These are phyloP conservation scores for Sinocyclocheilus rhinocerous DNA, from an alignment of 2,113 vertebrate genomes.

Conservation along the genomic window DNA sequence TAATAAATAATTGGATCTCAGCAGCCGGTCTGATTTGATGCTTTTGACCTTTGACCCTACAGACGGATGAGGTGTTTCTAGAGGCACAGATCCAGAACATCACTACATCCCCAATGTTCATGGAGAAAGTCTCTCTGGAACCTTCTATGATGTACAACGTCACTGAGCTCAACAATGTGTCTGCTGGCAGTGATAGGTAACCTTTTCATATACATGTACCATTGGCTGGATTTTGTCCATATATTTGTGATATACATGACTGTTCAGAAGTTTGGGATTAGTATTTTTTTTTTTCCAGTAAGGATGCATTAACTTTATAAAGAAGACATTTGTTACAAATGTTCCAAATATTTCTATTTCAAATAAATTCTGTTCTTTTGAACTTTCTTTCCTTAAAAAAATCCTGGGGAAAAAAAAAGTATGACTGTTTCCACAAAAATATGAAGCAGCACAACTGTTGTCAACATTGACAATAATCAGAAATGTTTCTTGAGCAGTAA, in stretches of 20 bases:
- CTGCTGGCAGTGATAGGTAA: conserved; percentile 80
- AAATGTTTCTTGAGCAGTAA: neutral
- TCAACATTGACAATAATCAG: neutral
- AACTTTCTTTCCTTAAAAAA: neutral
- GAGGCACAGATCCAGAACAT: conserved; percentile 99
- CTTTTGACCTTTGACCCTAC: conserved; percentile 46
- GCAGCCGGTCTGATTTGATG: neutral
- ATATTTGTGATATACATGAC: neutral
- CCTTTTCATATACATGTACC: neutral
- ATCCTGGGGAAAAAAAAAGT: too few species aligned
- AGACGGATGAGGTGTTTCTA: conserved; percentile 98
- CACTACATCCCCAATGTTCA: conserved; percentile 98
- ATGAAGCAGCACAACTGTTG: neutral
- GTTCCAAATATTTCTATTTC: neutral
- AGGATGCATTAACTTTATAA: too few species aligned
- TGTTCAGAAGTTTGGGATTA: too few species aligned
- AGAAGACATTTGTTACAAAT: neutral
- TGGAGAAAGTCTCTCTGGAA: conserved; percentile 98
- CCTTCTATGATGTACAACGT: conserved; percentile 98
- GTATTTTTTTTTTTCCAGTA: too few species aligned
- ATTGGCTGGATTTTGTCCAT: neutral
- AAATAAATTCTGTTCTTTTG: neutral
- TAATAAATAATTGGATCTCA: neutral
- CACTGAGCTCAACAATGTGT: conserved; percentile 88
- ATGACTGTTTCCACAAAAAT: neutral